A percentile compares a stretch with the other conserved stretches of the same genome.
phyloP scores from a whole-genome alignment of 2,888 invertebrate species.

The Amiota mariae region DNA sequence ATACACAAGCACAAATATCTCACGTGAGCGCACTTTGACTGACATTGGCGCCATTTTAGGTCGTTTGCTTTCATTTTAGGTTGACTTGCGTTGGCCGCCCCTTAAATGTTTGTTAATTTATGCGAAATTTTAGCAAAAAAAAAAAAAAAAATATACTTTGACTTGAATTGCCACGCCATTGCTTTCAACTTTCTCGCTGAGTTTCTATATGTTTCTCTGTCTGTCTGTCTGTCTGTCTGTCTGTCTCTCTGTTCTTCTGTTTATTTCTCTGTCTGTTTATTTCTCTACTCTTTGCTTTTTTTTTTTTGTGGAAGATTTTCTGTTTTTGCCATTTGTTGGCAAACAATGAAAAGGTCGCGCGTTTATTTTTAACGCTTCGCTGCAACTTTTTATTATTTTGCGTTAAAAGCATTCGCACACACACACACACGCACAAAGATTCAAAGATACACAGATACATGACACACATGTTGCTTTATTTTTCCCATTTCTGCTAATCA shows the following conservation, averaged over 20 bases:
- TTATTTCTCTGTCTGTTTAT: background rate
- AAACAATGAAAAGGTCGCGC: conserved; percentile 18
- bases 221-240: too few relatives aligned
- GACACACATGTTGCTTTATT: conserved; percentile 14
- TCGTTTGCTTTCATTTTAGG: background rate
- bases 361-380: conserved; percentile 17
- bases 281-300: background rate
- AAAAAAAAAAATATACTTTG: too few relatives aligned
- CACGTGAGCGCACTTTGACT: conserved; percentile 20
- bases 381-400: conserved; percentile 49
- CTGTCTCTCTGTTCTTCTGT: background rate
- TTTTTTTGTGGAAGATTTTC: background rate
- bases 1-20: background rate
- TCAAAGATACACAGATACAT: background rate
- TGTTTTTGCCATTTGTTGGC: background rate
- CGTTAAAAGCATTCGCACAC: conserved; percentile 24
- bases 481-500: conserved; percentile 1
- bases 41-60: background rate
- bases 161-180: conserved; percentile 33
- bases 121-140: conserved; percentile 59
- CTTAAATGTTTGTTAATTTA: conserved; percentile 51
- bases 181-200: background rate
- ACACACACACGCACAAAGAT: conserved; percentile 6
- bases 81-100: conserved; percentile 7
- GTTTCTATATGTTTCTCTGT: too few relatives aligned